Percentiles rank a stretch among this genome's conserved stretches.
Conservation (phyloP, 1,140 invertebrate genomes). For the Rhyzopertha dominica region DNA sequence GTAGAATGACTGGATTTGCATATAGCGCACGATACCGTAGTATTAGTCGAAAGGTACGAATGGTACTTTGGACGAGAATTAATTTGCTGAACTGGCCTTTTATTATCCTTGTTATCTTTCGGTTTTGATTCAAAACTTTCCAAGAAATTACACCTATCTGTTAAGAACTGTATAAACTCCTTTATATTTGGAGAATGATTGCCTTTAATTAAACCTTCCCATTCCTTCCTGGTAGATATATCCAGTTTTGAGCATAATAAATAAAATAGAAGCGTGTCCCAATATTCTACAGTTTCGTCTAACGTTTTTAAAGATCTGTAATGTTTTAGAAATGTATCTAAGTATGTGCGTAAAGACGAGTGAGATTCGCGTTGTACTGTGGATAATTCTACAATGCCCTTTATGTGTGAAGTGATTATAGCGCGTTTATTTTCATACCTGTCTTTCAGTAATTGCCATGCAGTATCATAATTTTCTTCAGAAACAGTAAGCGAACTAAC, state of each 20-base stretch:
- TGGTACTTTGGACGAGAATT: neutral
- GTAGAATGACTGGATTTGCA: constrained; percentile 4
- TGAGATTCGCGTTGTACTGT: constrained; percentile 7
- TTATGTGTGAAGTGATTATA: constrained; percentile 14
- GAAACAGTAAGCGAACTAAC: constrained; percentile 13
- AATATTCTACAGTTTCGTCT: constrained; percentile 6
- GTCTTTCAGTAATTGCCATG: constrained; percentile 11
- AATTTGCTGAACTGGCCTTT: neutral
- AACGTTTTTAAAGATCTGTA: constrained; percentile 6
- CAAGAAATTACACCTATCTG: constrained; percentile 11
- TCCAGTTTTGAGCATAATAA: constrained; percentile 6
- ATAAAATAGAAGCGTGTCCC: constrained; percentile 14
- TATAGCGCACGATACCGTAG: too few species aligned
- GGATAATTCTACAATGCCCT: constrained; percentile 4
- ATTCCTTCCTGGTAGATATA: constrained; percentile 4
- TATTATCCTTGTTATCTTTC: neutral
- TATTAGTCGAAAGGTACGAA: too few species aligned
- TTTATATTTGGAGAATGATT: constrained; percentile 5
- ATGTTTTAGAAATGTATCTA: constrained; percentile 10
- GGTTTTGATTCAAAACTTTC: constrained; percentile 8
- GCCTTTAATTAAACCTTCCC: constrained; percentile 9
- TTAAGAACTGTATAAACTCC: constrained; percentile 9
- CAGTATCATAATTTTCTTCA: constrained; percentile 9
- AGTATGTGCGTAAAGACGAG: constrained; percentile 7
- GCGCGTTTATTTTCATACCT: constrained; percentile 14